Conservation (phyloP, 2,797 vertebrate genomes). For the Eulemur mongoz region DNA sequence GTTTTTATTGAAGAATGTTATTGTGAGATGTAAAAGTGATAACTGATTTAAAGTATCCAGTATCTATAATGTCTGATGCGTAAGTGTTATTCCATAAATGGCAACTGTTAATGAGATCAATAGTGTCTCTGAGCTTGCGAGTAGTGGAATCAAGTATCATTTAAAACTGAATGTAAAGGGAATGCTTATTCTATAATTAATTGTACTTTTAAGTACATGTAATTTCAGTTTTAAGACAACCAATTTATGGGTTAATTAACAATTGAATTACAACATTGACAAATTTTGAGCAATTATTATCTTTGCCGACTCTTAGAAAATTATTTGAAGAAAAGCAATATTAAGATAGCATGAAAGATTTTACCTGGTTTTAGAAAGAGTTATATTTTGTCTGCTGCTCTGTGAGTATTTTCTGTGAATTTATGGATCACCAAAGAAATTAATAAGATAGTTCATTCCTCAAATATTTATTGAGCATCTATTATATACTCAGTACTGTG, state of each 20-base stretch:
- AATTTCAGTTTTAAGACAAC: not conserved
- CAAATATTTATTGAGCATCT: not conserved
- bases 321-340: not conserved
- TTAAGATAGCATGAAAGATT: not conserved
- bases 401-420: not conserved
- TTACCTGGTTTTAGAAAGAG: constrained; percentile 10
- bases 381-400: not conserved
- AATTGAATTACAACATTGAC: not conserved
- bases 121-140: not conserved
- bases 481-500: not conserved
- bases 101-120: not conserved
- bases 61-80: not conserved
- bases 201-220: not conserved
- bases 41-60: not conserved
- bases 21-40: not conserved
- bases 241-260: not conserved
- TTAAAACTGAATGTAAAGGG: not conserved
- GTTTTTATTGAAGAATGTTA: not conserved
- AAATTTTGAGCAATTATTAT: not conserved
- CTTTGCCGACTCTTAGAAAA: constrained; percentile 2
- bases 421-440: not conserved
- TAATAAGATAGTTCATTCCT: not conserved
- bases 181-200: not conserved
- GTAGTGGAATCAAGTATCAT: not conserved
- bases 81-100: not conserved